Evolutionary conservation across 2,797 vertebrate genomes (phyloP), one percentile per base, ranked within the genome.

Genomic region (Danio aesculapii): DNA sequence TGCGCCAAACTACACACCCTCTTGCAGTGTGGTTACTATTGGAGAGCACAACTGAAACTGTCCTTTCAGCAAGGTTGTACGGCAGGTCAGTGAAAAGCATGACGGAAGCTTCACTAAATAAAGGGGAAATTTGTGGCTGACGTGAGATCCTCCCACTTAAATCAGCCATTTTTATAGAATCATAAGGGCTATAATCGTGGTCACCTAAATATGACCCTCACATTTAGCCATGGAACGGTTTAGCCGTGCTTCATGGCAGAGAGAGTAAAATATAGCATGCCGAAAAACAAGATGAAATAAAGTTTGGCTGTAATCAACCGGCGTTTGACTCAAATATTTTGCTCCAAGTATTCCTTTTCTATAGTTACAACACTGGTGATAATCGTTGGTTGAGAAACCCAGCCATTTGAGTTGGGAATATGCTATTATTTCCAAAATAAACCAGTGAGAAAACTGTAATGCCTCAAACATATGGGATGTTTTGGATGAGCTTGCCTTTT

Each of bases 171-270:
- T 93, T 91, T 91, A 88, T 47, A 80, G 89, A 88, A 87, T 87
- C 87, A 86, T 88, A 81, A 83, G 85, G 85, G 89, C 92, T 92
- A 81, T 94, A 94, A 95, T 93, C 89, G 87, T 61, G 88, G 93
- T 88, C 83, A 89, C 79, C 80, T 90, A 93, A 92, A 85, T 90
- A 88, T 88, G 88, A 91, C 89, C 90, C 88, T 88, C 87, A 88
- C 87, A 89, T 87, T 90, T 88, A 86, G 88, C 89, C 91, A 90
- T 88, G 90, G 89, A 92, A 90, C 92, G 90, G 89, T 93, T 94
- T 91, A 92, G 92, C 89, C 88, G 86, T 90, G 80, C 72, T 87
- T 81, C 67, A 85, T 64, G 83, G 88, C 87, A 84, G 86, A 85
- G 83, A 81, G 62, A 86, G 90, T 91, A 91, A 89, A 89, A 93